Evolutionary conservation across 2,797 vertebrate species (phyloP).

Genomic region (Masticophis lateralis): DNA sequence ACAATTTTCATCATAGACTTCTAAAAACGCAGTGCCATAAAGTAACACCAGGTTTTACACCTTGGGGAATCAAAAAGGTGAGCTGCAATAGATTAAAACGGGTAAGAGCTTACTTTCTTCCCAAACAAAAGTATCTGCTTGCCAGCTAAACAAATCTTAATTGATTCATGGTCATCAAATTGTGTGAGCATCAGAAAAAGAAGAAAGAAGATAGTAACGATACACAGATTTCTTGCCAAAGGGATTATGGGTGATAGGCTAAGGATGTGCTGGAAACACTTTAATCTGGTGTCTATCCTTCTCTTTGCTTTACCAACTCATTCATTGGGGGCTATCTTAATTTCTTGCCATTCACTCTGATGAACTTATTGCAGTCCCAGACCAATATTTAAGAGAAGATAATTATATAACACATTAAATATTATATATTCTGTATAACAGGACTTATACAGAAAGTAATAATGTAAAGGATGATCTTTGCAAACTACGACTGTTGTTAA

Average conservation of each 20-base stretch:
- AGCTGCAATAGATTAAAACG: background rate
- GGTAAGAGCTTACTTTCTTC: too few species aligned
- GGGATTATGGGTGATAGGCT: background rate
- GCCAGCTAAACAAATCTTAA: background rate
- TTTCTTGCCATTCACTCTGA: background rate
- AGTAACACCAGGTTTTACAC: background rate
- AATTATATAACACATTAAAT: background rate
- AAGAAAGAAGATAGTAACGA: background rate
- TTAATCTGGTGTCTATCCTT: background rate
- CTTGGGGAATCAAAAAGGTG: background rate
- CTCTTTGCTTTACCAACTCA: background rate
- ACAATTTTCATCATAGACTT: background rate
- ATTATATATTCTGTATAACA: background rate
- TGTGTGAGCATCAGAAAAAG: background rate
- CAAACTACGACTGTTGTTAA: background rate
- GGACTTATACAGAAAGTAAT: background rate
- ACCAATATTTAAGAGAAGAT: background rate
- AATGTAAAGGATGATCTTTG: background rate
- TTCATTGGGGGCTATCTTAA: background rate
- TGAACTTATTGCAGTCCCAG: background rate
- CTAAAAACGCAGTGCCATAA: background rate
- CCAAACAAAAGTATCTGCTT: background rate
- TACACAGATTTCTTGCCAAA: background rate
- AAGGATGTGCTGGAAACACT: background rate
- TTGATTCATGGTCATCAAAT: background rate